Evolutionary conservation across 2,797 vertebrate species (phyloP).

Genomic region (Spinibarbus caldwelli): DNA sequence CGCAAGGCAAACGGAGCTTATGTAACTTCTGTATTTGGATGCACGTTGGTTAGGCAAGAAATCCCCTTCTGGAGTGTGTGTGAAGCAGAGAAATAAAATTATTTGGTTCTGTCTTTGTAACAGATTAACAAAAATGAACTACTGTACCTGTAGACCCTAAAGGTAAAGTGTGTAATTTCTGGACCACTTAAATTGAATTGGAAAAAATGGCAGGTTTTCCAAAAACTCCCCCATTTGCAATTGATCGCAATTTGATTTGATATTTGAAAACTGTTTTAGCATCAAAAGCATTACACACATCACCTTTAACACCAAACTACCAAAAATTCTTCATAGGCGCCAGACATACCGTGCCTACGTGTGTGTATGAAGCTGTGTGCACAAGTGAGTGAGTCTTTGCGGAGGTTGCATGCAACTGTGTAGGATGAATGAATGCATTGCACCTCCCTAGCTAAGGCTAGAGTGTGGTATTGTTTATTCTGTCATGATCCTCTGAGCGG

Average conservation of each 20-base stretch:
- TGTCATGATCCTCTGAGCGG: slow-evolving; percentile 41
- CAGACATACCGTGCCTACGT: slow-evolving; percentile 7
- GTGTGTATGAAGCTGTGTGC: slow-evolving; percentile 22
- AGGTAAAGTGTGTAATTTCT: not conserved
- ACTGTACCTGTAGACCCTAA: not conserved
- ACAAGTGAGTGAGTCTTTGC: slow-evolving; percentile 6
- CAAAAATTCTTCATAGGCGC: not conserved
- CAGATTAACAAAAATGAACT: not conserved
- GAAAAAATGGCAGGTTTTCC: not conserved
- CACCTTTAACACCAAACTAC: slow-evolving; percentile 15
- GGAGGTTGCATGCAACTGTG: slow-evolving; percentile 45
- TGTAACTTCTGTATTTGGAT: slow-evolving; percentile 10
- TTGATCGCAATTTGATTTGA: not conserved
- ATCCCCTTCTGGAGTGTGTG: not conserved
- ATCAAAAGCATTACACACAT: not conserved
- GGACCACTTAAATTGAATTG: not conserved
- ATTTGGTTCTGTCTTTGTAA: not conserved
- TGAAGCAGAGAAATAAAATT: not conserved
- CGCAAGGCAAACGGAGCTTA: not conserved
- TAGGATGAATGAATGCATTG: slow-evolving; percentile 56
- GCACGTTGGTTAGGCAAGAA: not conserved
- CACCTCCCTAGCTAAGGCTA: slow-evolving; percentile 38
- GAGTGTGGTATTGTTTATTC: slow-evolving; percentile 46
- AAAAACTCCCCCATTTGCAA: not conserved
- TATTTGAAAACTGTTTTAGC: not conserved